A percentile compares a stretch with the other conserved stretches of the same genome.
phyloP scores from a whole-genome alignment of 2,113 vertebrate species.

The Gila orcuttii region DNA sequence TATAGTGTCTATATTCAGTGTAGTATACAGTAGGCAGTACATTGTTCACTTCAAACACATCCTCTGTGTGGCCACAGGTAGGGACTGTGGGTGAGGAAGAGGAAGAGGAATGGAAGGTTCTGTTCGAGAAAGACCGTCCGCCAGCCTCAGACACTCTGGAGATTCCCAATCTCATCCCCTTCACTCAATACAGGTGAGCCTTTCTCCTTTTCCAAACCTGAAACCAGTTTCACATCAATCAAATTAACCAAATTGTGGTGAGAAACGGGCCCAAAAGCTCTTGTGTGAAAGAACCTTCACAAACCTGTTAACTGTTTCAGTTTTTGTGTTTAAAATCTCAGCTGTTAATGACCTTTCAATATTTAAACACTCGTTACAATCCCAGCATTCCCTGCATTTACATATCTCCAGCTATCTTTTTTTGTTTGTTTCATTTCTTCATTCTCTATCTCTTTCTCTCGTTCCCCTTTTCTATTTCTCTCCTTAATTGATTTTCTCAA shows the following conservation, averaged over 20 bases:
- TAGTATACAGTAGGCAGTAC: not conserved
- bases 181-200: slow-evolving; percentile 92
- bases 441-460: slow-evolving; percentile 19
- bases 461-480: not conserved
- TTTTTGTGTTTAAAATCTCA: not conserved
- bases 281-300: not conserved
- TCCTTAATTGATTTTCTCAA: slow-evolving; percentile 7
- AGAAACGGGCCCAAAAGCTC: not conserved
- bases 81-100: slow-evolving; percentile 82
- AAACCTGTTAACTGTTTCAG: not conserved
- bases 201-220: not conserved
- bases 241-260: not conserved
- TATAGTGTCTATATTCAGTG: no score
- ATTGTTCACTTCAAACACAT: not conserved
- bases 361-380: not conserved
- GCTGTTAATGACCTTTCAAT: not conserved
- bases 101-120: slow-evolving; percentile 83
- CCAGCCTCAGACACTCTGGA: slow-evolving; percentile 82
- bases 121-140: slow-evolving; percentile 86
- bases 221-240: not conserved
- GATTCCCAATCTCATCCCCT: slow-evolving; percentile 88
- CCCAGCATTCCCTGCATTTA: no score
- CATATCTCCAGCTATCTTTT: not conserved
- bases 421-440: not conserved
- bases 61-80: slow-evolving; percentile 72